phyloP scores from a whole-genome alignment of 2,797 vertebrate genomes.

The Acanthornis magna region DNA sequence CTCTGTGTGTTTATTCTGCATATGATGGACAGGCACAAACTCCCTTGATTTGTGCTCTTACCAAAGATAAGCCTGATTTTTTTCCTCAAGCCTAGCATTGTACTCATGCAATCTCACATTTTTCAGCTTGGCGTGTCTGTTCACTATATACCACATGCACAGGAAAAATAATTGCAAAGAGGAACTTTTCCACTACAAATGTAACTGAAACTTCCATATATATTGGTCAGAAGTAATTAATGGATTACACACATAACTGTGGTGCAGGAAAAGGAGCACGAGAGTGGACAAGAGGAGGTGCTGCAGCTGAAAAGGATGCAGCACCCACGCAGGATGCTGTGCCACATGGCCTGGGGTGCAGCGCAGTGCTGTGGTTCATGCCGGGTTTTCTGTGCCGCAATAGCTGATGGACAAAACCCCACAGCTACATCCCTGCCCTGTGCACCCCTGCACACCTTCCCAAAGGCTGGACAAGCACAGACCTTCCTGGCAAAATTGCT shows the following conservation, averaged over 20 bases:
- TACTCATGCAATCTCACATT: not conserved
- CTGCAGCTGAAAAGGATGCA: not conserved
- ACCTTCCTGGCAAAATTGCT: not conserved
- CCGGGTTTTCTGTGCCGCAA: not conserved
- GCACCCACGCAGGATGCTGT: fast-evolving
- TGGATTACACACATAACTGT: not conserved
- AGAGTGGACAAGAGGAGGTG: not conserved
- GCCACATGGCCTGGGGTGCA: not conserved
- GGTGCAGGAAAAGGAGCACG: fast-evolving
- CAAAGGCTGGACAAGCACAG: not conserved
- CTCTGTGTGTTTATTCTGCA: not conserved
- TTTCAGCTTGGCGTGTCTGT: not conserved
- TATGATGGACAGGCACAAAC: not conserved
- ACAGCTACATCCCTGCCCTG: not conserved
- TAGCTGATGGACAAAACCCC: not conserved
- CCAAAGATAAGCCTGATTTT: not conserved
- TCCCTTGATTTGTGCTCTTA: not conserved
- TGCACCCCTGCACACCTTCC: fast-evolving
- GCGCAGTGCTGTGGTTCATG: fast-evolving
- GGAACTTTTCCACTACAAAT: not conserved
- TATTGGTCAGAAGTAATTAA: not conserved
- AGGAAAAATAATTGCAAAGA: not conserved
- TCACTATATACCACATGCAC: not conserved
- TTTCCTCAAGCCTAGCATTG: not conserved
- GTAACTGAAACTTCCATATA: not conserved